Evolutionary conservation across 2,113 vertebrate genomes (phyloP), one percentile per base, ranked within the genome.

Genomic region (Epinephelus fuscoguttatus): DNA sequence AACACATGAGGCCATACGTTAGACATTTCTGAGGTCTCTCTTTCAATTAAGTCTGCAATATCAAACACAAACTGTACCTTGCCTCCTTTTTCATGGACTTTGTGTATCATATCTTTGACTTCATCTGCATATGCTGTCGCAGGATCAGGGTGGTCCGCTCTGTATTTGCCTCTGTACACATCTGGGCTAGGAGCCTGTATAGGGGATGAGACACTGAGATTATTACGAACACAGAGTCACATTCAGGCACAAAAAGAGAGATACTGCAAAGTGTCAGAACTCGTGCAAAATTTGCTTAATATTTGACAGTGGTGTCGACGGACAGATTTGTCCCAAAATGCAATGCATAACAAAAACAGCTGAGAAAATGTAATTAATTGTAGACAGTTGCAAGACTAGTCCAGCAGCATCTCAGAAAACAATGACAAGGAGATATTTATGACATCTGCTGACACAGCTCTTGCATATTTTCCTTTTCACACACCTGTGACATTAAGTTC

Each of bases 131-230:
- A 99, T 2, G 97, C 98, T 15, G 89, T 89, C 40, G 96, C 97
- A 19, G 98, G 95, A 68, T 99, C 96, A 11, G 91, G 87, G 47
- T 98, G 96, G 66, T 97, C 95, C 33, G 96, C 96, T 72, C 95
- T 95, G 12, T 97, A 99, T 93, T 96, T 97, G n/a, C 98, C 98
- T 94, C 98, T 95, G 93, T 99, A 99, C 69, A 95, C 95, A 88
- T 99, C 98, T 89, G 98, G 98, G 88, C 96, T 96, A 62, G 96
- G 95, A 92, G 97, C 98, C 98, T 99, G 86, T 19, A 23, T 1
- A 19, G 55, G 1, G 8, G 53, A 72, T 8, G 52, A 75, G 18
- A 66, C 1, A 1, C 12, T 3, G 27, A 23, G 27, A 60, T 10
- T 21, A 60, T 55, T 71, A 70, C 42, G 14, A 0, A 73, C 40